Conservation (phyloP, 2,888 invertebrate species). For the Drosophila kambysellisi region DNA sequence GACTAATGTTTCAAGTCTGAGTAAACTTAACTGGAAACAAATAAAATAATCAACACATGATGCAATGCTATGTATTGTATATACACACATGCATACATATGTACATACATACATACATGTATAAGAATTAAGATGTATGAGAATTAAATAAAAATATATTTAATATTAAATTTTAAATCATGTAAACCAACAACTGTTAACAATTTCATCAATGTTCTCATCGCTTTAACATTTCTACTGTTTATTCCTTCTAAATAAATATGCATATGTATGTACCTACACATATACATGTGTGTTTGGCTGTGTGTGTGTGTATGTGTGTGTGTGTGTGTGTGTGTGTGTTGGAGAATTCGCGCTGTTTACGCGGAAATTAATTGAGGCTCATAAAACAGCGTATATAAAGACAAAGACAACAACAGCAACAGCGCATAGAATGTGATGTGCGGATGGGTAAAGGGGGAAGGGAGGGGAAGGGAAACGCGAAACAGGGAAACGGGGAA, state of each 20-base stretch:
- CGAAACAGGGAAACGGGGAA: too few species aligned
- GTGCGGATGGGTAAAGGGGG: not conserved
- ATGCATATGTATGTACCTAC: not conserved
- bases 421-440: not conserved
- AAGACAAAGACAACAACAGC: conserved; percentile 31
- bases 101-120: too few species aligned
- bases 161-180: not conserved
- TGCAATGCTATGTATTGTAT: not conserved
- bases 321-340: conserved; percentile 18
- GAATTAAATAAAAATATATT: not conserved
- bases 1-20: not conserved
- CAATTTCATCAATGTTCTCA: not conserved
- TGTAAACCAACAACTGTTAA: not conserved
- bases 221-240: conserved; percentile 9
- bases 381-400: conserved; percentile 71
- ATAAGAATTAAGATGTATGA: not conserved
- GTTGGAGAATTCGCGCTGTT: conserved; percentile 42
- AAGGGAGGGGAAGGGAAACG: not conserved
- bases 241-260: not conserved
- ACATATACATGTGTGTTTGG: not conserved
- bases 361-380: conserved; percentile 75
- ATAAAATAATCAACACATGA: not conserved
- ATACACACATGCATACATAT: not conserved
- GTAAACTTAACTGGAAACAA: not conserved
- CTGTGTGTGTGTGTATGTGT: not conserved